These are phyloP conservation scores for Huso huso DNA, from an alignment of 2,797 vertebrate species.

Conservation along the genomic window DNA sequence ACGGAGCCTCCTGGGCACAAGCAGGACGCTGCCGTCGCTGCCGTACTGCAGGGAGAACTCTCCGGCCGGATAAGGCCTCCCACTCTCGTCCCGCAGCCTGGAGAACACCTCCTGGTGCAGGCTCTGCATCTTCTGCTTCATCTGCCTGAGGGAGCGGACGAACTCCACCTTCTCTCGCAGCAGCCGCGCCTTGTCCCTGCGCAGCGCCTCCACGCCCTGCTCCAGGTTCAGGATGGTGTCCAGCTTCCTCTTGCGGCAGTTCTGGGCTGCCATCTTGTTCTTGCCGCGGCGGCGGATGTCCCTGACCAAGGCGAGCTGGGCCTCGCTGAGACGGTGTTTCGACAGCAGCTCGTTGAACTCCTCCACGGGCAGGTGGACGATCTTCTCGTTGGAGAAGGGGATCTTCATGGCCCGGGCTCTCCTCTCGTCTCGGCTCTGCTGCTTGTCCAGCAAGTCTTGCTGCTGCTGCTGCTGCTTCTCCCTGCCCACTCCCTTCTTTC, in stretches of 20 bases:
- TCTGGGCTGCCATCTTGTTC: conserved; percentile 98
- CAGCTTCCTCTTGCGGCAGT: conserved; percentile 95
- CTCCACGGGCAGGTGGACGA: conserved; percentile 94
- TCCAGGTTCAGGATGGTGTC: conserved; percentile 96
- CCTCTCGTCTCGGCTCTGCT: conserved; percentile 88
- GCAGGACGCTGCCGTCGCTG: conserved; percentile 80
- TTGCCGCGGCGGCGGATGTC: conserved; percentile 93
- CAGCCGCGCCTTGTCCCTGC: conserved; percentile 81
- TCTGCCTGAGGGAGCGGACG: conserved; percentile 86
- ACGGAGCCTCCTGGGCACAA: conserved; percentile 72
- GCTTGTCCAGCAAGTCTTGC: conserved; percentile 78
- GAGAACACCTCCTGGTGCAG: conserved; percentile 92
- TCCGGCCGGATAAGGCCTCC: conserved; percentile 82
- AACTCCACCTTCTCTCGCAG: conserved; percentile 94
- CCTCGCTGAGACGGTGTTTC: conserved; percentile 91
- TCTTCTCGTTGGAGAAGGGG: conserved; percentile 95
- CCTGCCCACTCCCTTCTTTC: conserved; percentile 64
- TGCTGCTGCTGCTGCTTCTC: conserved; percentile 66
- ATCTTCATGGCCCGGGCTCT: conserved; percentile 94
- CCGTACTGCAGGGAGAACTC: conserved; percentile 87
- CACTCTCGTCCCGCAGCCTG: conserved; percentile 87
- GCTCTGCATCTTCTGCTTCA: conserved; percentile 96
- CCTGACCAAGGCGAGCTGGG: conserved; percentile 87
- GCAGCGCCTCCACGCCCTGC: conserved; percentile 86
- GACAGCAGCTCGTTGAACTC: conserved; percentile 97